phyloP scores from a whole-genome alignment of 2,888 invertebrate genomes.

The Nephrotoma appendiculata region DNA sequence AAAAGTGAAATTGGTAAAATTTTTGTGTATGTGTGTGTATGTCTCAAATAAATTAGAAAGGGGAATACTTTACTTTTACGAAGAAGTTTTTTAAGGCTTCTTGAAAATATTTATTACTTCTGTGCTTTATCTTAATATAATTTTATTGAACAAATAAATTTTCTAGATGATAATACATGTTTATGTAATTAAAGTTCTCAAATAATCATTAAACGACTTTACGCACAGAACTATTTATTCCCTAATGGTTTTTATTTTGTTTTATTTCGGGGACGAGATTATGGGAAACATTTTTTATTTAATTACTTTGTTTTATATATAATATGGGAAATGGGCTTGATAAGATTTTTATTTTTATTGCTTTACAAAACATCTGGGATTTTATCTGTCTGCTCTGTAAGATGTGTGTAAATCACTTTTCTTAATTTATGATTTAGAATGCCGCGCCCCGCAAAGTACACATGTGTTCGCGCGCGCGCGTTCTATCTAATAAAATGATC shows the following conservation, averaged over 20 bases:
- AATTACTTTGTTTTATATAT: neutral
- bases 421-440: neutral
- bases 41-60: neutral
- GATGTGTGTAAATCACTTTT: neutral
- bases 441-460: neutral
- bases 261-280: neutral
- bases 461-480: neutral
- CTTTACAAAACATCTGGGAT: neutral
- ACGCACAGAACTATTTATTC: neutral
- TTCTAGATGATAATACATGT: neutral
- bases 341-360: neutral
- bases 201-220: neutral
- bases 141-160: neutral
- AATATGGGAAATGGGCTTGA: neutral
- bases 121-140: neutral
- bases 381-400: neutral
- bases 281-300: neutral
- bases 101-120: neutral
- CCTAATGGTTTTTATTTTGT: neutral
- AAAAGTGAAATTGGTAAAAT: neutral
- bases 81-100: neutral
- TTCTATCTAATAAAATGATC: neutral
- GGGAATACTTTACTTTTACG: neutral
- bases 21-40: neutral
- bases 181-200: neutral